These are phyloP conservation scores for Linurgus olivaceus DNA, from an alignment of 2,797 vertebrate genomes.

Conservation along the genomic window DNA sequence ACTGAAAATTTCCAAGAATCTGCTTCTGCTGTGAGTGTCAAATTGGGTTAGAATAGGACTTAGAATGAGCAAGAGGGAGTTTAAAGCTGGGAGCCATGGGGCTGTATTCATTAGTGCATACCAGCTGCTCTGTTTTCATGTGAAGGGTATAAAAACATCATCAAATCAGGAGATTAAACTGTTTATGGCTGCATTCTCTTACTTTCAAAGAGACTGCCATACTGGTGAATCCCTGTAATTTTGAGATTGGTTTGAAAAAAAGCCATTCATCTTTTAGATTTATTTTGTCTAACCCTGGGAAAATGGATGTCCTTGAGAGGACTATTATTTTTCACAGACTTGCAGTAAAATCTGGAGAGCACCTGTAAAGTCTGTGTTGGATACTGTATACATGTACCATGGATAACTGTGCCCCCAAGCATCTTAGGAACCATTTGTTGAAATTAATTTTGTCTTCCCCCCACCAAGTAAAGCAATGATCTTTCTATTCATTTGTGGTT, in stretches of 20 bases:
- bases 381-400: not conserved
- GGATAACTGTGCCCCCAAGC: not conserved
- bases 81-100: not conserved
- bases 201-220: not conserved
- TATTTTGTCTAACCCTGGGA: not conserved
- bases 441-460: not conserved
- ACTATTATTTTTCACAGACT: not conserved
- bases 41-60: not conserved
- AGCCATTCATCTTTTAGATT: not conserved
- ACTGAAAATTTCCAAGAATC: not conserved
- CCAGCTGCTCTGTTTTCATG: not conserved
- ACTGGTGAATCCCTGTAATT: not conserved
- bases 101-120: not conserved
- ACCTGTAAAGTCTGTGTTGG: not conserved
- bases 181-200: not conserved
- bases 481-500: not conserved
- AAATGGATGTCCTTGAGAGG: not conserved
- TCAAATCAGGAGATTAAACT: not conserved
- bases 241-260: not conserved
- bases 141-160: not conserved
- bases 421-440: not conserved
- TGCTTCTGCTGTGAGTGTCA: not conserved
- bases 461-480: not conserved
- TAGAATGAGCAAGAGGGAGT: not conserved
- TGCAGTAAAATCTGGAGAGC: not conserved